A percentile compares a stretch with the other conserved stretches of the same genome.
Conservation (phyloP, 1,140 invertebrate genomes). For the Choristoneura fumiferana region DNA sequence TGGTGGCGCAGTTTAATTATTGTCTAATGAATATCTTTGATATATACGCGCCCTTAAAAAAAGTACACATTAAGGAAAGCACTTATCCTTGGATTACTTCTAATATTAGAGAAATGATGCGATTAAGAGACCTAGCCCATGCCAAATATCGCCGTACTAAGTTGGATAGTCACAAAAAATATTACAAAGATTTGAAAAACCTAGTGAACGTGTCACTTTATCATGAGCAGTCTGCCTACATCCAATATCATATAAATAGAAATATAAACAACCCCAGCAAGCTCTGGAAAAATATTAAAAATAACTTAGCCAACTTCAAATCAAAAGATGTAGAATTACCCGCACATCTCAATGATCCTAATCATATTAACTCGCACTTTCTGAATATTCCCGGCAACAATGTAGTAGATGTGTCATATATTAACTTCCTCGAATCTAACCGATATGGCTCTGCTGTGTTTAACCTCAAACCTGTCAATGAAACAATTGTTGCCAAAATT, state of each 20-base stretch:
- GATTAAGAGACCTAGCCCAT: background rate
- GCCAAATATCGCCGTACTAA: background rate
- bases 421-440: background rate
- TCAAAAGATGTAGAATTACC: background rate
- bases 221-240: slow-evolving; percentile 1
- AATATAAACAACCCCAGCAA: background rate
- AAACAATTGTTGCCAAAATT: background rate
- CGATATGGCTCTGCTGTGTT: background rate
- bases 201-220: background rate
- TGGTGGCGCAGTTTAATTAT: no score
- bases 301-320: background rate
- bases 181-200: slow-evolving; percentile 4
- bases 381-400: background rate
- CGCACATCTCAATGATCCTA: background rate
- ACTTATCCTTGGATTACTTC: background rate
- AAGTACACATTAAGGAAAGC: background rate
- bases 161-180: background rate
- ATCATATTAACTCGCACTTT: background rate
- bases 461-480: background rate
- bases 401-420: background rate
- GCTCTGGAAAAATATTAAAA: slow-evolving; percentile 14
- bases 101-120: slow-evolving; percentile 7
- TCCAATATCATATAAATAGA: background rate
- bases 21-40: no score
- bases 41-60: background rate